Conservation (phyloP, 2,888 invertebrate genomes). For the Flexamia atlantica region DNA sequence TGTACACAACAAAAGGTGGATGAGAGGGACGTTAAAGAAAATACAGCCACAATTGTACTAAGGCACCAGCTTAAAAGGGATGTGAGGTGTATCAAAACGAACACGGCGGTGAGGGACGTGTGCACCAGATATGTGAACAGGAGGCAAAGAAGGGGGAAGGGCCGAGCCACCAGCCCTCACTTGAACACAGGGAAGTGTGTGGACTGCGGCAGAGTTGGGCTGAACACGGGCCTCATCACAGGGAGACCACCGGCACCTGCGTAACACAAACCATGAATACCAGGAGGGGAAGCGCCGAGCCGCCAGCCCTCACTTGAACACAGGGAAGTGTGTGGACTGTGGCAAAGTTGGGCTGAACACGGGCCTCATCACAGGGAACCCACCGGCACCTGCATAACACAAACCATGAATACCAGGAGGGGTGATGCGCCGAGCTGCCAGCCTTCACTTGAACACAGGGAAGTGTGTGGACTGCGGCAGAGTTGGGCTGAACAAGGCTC, state of each 20-base stretch:
- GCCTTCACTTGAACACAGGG: too few relatives aligned
- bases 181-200: constrained; percentile 57
- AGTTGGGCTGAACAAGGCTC: too few relatives aligned
- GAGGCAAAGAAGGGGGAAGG: constrained; percentile 16
- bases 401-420: too few relatives aligned
- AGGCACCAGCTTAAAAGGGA: constrained; percentile 8
- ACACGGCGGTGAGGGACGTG: constrained; percentile 24
- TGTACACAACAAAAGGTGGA: background rate
- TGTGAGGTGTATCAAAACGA: constrained; percentile 46
- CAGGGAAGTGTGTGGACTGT: too few relatives aligned
- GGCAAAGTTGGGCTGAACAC: too few relatives aligned
- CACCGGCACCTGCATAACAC: too few relatives aligned
- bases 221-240: constrained; percentile 26
- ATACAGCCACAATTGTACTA: background rate
- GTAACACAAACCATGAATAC: background rate
- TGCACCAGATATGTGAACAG: constrained; percentile 19
- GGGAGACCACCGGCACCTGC: constrained; percentile 16
- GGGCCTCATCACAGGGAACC: too few relatives aligned
- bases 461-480: too few relatives aligned
- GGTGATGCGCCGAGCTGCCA: too few relatives aligned
- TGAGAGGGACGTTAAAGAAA: background rate
- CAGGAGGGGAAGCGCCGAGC: too few relatives aligned
- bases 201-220: constrained; percentile 33
- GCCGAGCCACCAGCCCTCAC: constrained; percentile 36
- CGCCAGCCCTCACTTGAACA: too few relatives aligned